phyloP scores from a whole-genome alignment of 1,140 invertebrate species.

The Dolichoris vasculosae region DNA sequence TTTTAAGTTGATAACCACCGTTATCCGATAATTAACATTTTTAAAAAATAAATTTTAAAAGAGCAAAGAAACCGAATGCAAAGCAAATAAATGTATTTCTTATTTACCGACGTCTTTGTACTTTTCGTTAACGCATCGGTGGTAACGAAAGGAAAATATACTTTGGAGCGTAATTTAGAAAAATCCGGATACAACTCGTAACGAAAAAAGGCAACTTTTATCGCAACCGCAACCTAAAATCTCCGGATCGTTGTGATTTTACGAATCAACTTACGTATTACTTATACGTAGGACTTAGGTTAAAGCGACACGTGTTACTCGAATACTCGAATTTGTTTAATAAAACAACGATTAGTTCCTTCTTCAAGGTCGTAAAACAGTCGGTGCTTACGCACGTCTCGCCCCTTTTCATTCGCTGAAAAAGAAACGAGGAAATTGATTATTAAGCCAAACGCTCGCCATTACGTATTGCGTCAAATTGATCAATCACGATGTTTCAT shows the following conservation, averaged over 20 bases:
- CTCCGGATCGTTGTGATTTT: neutral
- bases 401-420: neutral
- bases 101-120: too few species aligned
- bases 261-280: neutral
- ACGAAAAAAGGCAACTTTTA: too few species aligned
- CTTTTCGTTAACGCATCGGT: too few species aligned
- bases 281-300: too few species aligned
- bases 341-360: neutral
- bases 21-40: neutral
- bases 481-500: constrained; percentile 21
- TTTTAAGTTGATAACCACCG: neutral
- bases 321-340: too few species aligned
- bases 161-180: too few species aligned
- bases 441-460: constrained; percentile 16
- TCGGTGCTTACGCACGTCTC: neutral
- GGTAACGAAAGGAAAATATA: too few species aligned
- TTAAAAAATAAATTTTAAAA: neutral
- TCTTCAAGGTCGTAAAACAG: neutral
- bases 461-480: constrained; percentile 28
- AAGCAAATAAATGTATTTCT: neutral
- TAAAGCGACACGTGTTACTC: too few species aligned
- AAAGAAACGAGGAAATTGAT: constrained; percentile 44
- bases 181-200: too few species aligned
- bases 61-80: neutral
- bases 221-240: neutral